A percentile compares a stretch with the other conserved stretches of the same genome.
Evolutionary conservation across 1,140 invertebrate genomes (phyloP).

Genomic region (Ganaspis sp.): DNA sequence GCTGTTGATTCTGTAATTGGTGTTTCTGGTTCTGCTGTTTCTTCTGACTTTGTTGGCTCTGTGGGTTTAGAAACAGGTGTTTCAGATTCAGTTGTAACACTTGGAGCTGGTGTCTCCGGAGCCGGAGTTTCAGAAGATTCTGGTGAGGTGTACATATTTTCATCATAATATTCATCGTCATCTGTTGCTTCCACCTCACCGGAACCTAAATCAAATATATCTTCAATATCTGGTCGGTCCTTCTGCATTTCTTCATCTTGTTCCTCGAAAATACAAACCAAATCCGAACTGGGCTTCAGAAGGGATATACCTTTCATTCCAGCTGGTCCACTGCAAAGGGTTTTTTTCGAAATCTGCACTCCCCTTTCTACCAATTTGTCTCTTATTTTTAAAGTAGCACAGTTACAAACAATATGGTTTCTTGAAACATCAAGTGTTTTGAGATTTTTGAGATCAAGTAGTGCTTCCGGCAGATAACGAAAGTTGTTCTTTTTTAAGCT

Average conservation of each 20-base stretch:
- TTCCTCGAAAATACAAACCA: conserved; percentile 62
- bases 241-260: conserved; percentile 68
- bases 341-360: conserved; percentile 62
- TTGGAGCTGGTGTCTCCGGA: conserved; percentile 7
- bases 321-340: conserved; percentile 58
- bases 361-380: conserved; percentile 59
- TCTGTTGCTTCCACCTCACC: conserved; percentile 36
- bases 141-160: conserved; percentile 39
- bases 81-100: background rate
- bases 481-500: conserved; percentile 63
- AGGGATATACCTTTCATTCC: conserved; percentile 57
- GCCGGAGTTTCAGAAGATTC: background rate
- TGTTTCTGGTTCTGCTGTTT: conserved; percentile 18
- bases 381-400: conserved; percentile 60
- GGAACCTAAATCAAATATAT: conserved; percentile 45
- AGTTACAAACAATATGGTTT: conserved; percentile 82
- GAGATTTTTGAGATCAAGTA: conserved; percentile 78
- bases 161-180: conserved; percentile 28
- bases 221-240: conserved; percentile 56
- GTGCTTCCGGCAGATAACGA: conserved; percentile 56
- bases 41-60: background rate
- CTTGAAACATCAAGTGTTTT: conserved; percentile 79
- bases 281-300: conserved; percentile 53
- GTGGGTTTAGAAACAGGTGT: conserved; percentile 17
- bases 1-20: background rate